A percentile compares a stretch with the other conserved stretches of the same genome.
Conservation (phyloP, 2,888 invertebrate genomes). For the Globia sparganii region DNA sequence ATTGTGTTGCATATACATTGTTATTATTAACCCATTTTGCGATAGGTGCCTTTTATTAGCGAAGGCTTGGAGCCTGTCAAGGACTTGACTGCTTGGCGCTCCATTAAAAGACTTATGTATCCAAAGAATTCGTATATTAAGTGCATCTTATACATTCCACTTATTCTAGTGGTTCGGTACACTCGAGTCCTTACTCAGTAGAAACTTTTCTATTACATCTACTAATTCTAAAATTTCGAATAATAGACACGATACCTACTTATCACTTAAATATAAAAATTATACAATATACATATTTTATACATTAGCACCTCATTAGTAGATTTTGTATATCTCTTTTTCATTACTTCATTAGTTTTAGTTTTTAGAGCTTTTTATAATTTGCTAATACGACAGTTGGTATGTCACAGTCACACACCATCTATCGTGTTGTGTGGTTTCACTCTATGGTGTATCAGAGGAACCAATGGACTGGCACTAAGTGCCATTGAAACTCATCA, state of each 20-base stretch:
- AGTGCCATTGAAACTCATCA: slow-evolving; percentile 30
- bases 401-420: slow-evolving; percentile 57
- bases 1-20: slow-evolving; percentile 61
- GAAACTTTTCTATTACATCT: slow-evolving; percentile 37
- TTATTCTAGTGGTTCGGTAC: slow-evolving; percentile 35
- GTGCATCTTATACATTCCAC: slow-evolving; percentile 29
- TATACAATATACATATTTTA: slow-evolving; percentile 49
- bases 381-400: slow-evolving; percentile 65
- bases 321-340: slow-evolving; percentile 34
- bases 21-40: slow-evolving; percentile 66
- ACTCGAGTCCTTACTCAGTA: slow-evolving; percentile 23
- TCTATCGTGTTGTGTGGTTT: slow-evolving; percentile 64
- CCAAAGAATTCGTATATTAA: slow-evolving; percentile 57
- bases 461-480: slow-evolving; percentile 49
- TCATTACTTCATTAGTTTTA: slow-evolving; percentile 59
- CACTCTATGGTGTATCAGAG: slow-evolving; percentile 66
- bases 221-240: slow-evolving; percentile 18
- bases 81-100: slow-evolving; percentile 51
- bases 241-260: slow-evolving; percentile 24
- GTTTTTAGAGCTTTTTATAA: slow-evolving; percentile 72
- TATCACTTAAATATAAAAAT: slow-evolving; percentile 24
- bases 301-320: slow-evolving; percentile 56
- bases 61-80: slow-evolving; percentile 57
- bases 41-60: slow-evolving; percentile 52
- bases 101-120: slow-evolving; percentile 55